Percentiles rank a stretch among this genome's conserved stretches.
These are phyloP conservation scores for Epizoanthus illoricatus DNA, from an alignment of 92 coral and sea anemone genomes.

Conservation along the genomic window DNA sequence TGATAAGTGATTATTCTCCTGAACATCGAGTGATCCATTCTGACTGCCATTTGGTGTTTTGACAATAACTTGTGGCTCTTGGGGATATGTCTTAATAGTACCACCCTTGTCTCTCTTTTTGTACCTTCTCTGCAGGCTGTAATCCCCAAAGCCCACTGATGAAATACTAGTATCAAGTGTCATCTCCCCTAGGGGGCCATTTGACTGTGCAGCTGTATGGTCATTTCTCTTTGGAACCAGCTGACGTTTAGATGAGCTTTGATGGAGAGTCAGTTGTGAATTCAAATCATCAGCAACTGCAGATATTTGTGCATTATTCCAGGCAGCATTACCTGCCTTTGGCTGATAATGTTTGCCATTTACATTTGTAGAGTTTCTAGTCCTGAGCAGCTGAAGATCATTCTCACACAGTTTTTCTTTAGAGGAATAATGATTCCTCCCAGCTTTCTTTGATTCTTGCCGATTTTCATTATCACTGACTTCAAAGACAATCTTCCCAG, in stretches of 20 bases:
- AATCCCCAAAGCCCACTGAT: constrained; percentile 27
- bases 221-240: constrained; percentile 22
- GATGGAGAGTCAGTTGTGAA: constrained; percentile 2
- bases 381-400: neutral
- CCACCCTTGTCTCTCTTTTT: constrained; percentile 2
- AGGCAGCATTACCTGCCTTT: neutral
- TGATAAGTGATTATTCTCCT: constrained; percentile 35
- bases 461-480: constrained; percentile 2
- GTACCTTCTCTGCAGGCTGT: constrained; percentile 32
- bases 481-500: constrained; percentile 17
- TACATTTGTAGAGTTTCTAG: neutral
- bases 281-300: constrained; percentile 36
- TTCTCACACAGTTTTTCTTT: neutral
- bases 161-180: constrained; percentile 26
- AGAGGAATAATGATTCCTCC: neutral
- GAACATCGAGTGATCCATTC: constrained; percentile 11
- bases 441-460: constrained; percentile 4
- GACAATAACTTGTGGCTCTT: constrained; percentile 13
- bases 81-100: constrained; percentile 1
- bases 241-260: neutral
- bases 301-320: constrained; percentile 23
- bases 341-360: neutral
- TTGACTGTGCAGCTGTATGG: neutral
- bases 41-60: neutral
- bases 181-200: constrained; percentile 10